Conservation (phyloP, 2,113 vertebrate species). For the Podocnemis expansa region DNA sequence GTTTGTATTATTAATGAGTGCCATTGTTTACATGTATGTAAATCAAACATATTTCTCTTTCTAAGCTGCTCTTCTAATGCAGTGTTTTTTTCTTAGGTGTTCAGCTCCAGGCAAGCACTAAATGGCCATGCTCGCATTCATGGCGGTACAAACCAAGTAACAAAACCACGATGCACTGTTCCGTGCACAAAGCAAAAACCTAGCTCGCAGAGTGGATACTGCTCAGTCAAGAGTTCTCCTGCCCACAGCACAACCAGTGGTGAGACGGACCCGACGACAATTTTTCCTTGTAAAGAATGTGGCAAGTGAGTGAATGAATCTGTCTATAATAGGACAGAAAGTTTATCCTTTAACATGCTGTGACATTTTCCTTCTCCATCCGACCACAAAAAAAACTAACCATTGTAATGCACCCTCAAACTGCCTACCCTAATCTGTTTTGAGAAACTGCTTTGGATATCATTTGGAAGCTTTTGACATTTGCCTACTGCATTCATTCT, state of each 20-base stretch:
- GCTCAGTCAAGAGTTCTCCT: conserved; percentile 86
- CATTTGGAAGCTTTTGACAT: background rate
- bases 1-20: accelerated
- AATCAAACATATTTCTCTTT: background rate
- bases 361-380: background rate
- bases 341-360: background rate
- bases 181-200: conserved; percentile 76
- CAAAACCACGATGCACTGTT: conserved; percentile 68
- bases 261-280: conserved; percentile 82
- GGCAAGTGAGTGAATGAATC: conserved; percentile 82
- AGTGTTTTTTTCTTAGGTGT: conserved; percentile 74
- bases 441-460: background rate
- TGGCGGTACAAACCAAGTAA: conserved; percentile 79
- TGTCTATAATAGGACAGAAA: accelerated
- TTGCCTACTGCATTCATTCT: background rate
- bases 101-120: conserved; percentile 85
- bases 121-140: conserved; percentile 84
- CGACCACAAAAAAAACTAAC: background rate
- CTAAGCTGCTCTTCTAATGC: background rate
- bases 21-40: background rate
- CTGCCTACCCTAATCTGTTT: background rate
- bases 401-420: background rate
- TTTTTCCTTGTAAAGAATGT: conserved; percentile 91
- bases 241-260: conserved; percentile 86
- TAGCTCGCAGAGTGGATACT: conserved; percentile 76